phyloP scores from a whole-genome alignment of 2,797 vertebrate genomes.

The Halcyon leucocephala region DNA sequence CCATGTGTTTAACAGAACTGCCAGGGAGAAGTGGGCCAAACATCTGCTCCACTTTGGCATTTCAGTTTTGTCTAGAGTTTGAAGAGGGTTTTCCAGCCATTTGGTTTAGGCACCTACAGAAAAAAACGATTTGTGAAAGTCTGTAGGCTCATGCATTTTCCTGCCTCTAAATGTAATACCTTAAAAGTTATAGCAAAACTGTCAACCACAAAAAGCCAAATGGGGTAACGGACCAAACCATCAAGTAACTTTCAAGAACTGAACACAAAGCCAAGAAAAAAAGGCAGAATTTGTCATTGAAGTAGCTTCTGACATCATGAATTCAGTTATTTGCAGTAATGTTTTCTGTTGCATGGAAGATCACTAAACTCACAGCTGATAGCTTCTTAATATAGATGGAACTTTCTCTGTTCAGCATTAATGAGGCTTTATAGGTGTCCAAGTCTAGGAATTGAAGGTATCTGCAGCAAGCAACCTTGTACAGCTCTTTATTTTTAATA shows the following conservation, averaged over 20 bases:
- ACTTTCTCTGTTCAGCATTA: neutral
- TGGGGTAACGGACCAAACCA: neutral
- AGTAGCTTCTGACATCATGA: neutral
- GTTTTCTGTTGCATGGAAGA: neutral
- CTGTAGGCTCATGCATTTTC: conserved; percentile 14
- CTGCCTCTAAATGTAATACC: neutral
- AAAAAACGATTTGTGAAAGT: neutral
- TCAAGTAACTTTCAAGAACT: neutral
- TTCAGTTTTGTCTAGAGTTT: conserved; percentile 26
- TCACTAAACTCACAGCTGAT: neutral
- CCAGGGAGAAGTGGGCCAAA: neutral
- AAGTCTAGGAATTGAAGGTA: neutral
- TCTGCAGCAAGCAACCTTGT: neutral
- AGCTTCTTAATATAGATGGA: neutral
- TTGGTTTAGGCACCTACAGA: neutral
- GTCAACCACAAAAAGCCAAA: conserved; percentile 10
- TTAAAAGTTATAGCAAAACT: neutral
- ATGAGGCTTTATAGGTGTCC: neutral
- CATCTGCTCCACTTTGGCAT: conserved; percentile 4
- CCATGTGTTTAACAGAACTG: neutral
- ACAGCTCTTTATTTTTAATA: neutral
- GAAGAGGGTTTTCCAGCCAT: neutral
- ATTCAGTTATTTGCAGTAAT: neutral
- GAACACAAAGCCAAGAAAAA: neutral
- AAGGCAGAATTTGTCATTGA: neutral